Conservation (phyloP, 1,140 invertebrate species). For the Rhagoletis pomonella region DNA sequence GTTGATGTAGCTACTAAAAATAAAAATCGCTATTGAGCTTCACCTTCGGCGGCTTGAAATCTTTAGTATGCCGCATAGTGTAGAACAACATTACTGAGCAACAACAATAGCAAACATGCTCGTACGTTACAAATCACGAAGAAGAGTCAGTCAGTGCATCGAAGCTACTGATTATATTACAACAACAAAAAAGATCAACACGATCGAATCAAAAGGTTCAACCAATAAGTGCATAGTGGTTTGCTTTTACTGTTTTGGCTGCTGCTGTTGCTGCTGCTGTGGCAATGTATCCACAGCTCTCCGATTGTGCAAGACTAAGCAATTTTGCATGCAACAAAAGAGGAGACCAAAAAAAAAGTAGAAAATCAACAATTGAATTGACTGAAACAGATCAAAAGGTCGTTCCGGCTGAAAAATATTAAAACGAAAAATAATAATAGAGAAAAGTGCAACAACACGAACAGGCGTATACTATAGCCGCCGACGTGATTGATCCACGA, state of each 20-base stretch:
- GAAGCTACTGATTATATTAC: constrained; percentile 1
- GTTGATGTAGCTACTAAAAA: constrained; percentile 35
- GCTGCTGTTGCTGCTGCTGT: constrained; percentile 4
- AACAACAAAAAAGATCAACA: background rate
- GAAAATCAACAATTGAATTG: constrained; percentile 43
- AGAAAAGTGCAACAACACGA: background rate
- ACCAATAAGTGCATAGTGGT: constrained; percentile 17
- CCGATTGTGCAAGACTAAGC: background rate
- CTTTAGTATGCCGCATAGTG: background rate
- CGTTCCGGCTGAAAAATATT: constrained; percentile 16
- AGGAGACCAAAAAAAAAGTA: background rate
- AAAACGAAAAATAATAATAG: background rate
- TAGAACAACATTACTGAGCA: constrained; percentile 1
- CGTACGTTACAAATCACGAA: background rate
- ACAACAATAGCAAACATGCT: background rate
- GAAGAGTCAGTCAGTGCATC: background rate
- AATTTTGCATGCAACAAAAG: constrained; percentile 2
- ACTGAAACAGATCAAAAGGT: constrained; percentile 36
- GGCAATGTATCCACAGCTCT: background rate
- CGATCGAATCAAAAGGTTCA: constrained; percentile 16
- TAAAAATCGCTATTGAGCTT: constrained; percentile 15
- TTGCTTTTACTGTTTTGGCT: background rate
- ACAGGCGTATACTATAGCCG: too few relatives aligned
- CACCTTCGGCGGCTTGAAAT: constrained; percentile 5
- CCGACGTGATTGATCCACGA: constrained; percentile 31